Evolutionary conservation across 2,888 invertebrate species (phyloP).

Genomic region (Cephus rjabovi): DNA sequence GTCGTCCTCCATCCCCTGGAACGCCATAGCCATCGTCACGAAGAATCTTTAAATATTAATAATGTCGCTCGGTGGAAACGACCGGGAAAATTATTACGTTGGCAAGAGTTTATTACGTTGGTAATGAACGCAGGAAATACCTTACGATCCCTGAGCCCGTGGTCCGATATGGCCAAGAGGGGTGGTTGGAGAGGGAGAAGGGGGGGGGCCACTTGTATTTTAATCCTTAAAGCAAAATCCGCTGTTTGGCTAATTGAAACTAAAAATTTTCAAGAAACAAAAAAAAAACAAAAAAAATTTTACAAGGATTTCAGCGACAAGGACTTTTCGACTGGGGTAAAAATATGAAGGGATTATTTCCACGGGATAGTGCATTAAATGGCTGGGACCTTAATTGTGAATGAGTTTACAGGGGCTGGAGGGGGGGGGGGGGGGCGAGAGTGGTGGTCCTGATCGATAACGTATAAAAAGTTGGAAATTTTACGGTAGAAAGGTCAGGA

Average conservation of each 20-base stretch:
- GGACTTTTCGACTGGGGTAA: background rate
- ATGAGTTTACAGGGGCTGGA: background rate
- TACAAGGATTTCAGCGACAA: background rate
- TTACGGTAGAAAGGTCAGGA: background rate
- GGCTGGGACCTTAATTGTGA: background rate
- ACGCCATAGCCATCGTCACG: background rate
- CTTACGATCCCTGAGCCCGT: background rate
- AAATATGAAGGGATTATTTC: background rate
- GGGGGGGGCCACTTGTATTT: background rate
- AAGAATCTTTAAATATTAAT: conserved; percentile 22
- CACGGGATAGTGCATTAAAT: background rate
- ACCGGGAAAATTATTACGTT: conserved; percentile 13
- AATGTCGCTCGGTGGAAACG: conserved; percentile 4
- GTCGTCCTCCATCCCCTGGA: background rate
- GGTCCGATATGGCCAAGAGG: background rate
- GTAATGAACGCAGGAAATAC: conserved; percentile 17
- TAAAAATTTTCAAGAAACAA: background rate
- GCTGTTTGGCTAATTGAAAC: background rate
- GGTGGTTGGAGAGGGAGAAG: background rate
- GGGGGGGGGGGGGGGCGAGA: too few species aligned
- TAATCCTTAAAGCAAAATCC: background rate
- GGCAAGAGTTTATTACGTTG: conserved; percentile 14
- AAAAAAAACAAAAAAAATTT: background rate
- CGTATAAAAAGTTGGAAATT: background rate
- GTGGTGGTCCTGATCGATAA: background rate